A percentile compares a stretch with the other conserved stretches of the same genome.
Evolutionary conservation across 2,797 vertebrate species (phyloP).

Genomic region (Bryconaethiops microstoma): DNA sequence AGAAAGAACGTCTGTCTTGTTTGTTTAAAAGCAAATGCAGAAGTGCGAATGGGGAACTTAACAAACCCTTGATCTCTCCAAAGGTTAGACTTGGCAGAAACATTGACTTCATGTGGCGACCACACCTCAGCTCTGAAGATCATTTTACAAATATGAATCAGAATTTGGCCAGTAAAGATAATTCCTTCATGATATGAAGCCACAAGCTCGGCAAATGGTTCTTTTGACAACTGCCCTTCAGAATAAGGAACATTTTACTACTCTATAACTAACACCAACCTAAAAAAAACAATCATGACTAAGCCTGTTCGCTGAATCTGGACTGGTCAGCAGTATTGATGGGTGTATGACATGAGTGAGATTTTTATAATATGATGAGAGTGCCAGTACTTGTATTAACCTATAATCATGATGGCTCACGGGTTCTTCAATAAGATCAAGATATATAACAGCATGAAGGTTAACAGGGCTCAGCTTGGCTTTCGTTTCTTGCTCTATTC

Average conservation of each 20-base stretch:
- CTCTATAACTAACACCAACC: not conserved
- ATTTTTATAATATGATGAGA: not conserved
- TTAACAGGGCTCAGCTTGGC: not conserved
- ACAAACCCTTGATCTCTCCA: not conserved
- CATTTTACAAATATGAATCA: slow-evolving; percentile 2
- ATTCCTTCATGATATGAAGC: not conserved
- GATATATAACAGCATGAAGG: not conserved
- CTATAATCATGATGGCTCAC: not conserved
- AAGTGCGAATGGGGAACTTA: not conserved
- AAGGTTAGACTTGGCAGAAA: slow-evolving; percentile 3
- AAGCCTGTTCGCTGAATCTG: too few species aligned
- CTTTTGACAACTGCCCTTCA: not conserved
- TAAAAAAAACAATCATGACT: not conserved
- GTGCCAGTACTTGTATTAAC: not conserved
- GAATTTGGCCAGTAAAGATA: not conserved
- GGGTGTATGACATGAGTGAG: not conserved
- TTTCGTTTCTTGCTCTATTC: not conserved
- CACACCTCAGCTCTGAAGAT: not conserved
- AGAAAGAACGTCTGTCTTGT: slow-evolving; percentile 3
- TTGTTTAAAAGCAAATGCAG: slow-evolving; percentile 2
- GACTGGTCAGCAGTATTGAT: not conserved
- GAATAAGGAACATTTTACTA: not conserved
- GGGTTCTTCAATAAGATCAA: not conserved
- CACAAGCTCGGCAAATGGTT: not conserved
- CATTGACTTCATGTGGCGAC: not conserved